phyloP scores from a whole-genome alignment of 2,113 vertebrate genomes.

The Bubo bubo region DNA sequence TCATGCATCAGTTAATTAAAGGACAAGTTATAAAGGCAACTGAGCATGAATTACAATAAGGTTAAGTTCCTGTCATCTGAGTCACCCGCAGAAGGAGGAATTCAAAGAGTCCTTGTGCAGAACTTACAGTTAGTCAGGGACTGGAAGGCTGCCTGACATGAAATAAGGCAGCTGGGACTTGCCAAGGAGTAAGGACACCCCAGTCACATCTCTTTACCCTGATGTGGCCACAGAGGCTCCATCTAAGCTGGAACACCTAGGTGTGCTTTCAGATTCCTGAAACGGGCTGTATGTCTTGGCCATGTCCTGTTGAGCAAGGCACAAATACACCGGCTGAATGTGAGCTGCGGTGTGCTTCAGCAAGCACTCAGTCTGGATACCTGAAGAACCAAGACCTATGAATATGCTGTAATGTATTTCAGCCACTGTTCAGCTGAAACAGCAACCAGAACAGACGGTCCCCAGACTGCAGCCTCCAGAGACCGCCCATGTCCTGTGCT shows the following conservation, averaged over 20 bases:
- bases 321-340: background rate
- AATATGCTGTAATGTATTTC: fast-evolving
- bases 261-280: background rate
- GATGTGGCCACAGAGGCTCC: background rate
- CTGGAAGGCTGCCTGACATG: background rate
- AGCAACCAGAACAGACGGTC: background rate
- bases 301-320: background rate
- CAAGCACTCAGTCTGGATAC: background rate
- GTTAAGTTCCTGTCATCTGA: slow-evolving; percentile 22
- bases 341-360: background rate
- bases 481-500: too few species aligned
- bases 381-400: background rate
- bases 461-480: background rate
- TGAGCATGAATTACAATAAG: background rate
- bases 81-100: background rate
- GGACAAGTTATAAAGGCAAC: slow-evolving; percentile 25
- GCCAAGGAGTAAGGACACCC: background rate
- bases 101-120: slow-evolving; percentile 1
- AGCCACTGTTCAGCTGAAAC: background rate
- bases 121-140: background rate
- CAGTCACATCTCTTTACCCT: background rate
- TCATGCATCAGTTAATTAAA: slow-evolving; percentile 11
- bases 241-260: background rate
- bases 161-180: background rate
- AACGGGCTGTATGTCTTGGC: fast-evolving